Base-by-base conservation (phyloP, 1,140 invertebrate species). In the Cyphomyrmex costatus region DNA sequence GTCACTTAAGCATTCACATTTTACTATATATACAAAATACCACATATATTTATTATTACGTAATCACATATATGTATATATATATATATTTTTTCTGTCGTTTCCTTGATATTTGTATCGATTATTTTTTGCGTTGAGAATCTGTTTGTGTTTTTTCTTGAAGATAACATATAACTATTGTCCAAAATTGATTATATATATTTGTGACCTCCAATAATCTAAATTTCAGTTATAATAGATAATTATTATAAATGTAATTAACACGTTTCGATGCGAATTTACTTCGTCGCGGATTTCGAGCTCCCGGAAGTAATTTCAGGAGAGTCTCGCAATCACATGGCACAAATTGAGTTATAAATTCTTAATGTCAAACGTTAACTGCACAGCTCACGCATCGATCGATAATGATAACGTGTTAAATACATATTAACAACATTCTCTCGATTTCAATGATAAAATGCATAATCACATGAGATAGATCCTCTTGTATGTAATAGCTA, bases 171-270 rank as follows among this genome's bases (percentile, higher is more conserved):
- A 30, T 56, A 68, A 66, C 70, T 89, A 71, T 80, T 71, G 33
- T 89, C 58, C 78, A 46, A 83, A 89, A 30, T 89, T 56, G 42
- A 79, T 63, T 88, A 49, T 14, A 74, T 24, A 73, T 73, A 82
- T 66, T 51, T 30, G 14, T 76, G 14, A 61, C 42, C 24, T 66
- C 21, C 77, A 89, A 68, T 51, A 60, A 70, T 84, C 49, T 89
- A 89, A 83, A 78, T 82, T 88, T 89, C 53, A 83, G 51, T 89
- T n/a, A 83, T 89, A 58, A 66, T 78, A 89, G 10, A 21, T 83
- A 21, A 73, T 74, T 74, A 70, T 70, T 27, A 27, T 61, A 53
- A 74, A 74, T 74, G 68, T 83, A 83, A n/a, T 83, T 83, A 83
- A 83, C 68, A 83, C 68, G 79, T 83, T 83, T 83, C n/a, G 68